Base-by-base conservation (phyloP, 2,888 invertebrate genomes). In the Pandemis cinnamomeana region DNA sequence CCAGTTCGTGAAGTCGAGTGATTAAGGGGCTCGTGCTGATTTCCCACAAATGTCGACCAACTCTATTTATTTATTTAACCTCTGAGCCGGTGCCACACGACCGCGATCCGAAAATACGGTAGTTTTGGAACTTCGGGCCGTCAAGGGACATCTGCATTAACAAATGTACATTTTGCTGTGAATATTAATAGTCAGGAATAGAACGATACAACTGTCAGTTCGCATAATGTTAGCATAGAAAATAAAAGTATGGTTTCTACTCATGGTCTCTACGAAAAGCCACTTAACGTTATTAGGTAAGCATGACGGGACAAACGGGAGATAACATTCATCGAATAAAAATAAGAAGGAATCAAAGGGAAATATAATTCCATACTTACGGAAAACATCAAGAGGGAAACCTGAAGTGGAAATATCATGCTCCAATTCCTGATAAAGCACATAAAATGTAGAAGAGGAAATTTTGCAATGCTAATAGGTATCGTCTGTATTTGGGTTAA, bases 1-100 rank as follows among this genome's bases (percentile, higher is more conserved):
- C 76, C 64, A 75, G 71, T 78, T 87, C 87, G 88, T 87, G 87
- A 85, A 84, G 77, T 71, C 78, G 42, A 78, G 86, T 87, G 87
- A 87, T 87, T 87, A 87, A 87, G 81, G 80, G 77, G 60, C 53
- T 67, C 71, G 71, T 71, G 61, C 66, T 46, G 73, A 74, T 70
- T 74, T 67, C 60, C 62, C 69, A 67, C 67, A 77, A 77, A 78
- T 69, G 72, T 75, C 74, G 53, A 55, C 74, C 55, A 71, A 64
- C 63, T 72, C 64, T 69, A 70, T 76, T 76, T 70, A 74, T 74
- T 74, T 74, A 67, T 62, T 36, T 42, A 61, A 55, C 61, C 42
- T n/a, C 67, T 36, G 61, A n/a, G 51, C 42, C 51, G 27, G 27
- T 13, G 63, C 68, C 44, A 67, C 41, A 69, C 44, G 61, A 61